Base-by-base conservation (phyloP, 35 echinoderm and acorn worm genomes). In the Anneissia japonica region DNA sequence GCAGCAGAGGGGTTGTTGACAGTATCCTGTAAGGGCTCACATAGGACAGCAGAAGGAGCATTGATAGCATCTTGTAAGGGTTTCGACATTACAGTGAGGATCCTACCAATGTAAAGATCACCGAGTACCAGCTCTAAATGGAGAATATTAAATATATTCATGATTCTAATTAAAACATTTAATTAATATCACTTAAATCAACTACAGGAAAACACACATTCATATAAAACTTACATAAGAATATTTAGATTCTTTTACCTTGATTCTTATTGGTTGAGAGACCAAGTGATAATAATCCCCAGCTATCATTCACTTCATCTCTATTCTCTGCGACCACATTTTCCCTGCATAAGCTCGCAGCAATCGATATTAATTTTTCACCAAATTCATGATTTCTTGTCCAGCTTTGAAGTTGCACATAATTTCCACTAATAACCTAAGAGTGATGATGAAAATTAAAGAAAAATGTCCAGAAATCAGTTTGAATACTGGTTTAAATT, bases 201-300 rank as follows among this genome's bases (percentile, higher is more conserved):
- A n/a, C n/a, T n/a, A n/a, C n/a, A n/a, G n/a, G n/a, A n/a, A n/a
- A n/a, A n/a, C n/a, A n/a, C n/a, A n/a, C n/a, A n/a, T n/a, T n/a
- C n/a, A n/a, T n/a, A n/a, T n/a, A n/a, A n/a, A n/a, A n/a, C n/a
- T n/a, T n/a, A n/a, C n/a, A n/a, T n/a, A n/a, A n/a, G n/a, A n/a
- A n/a, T n/a, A n/a, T n/a, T n/a, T n/a, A n/a, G n/a, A 80, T 28
- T 6, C 31, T 33, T 73, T 31, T 85, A 93, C 92, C 92, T 31
- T 74, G 51, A 45, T 90, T 39, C 17, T 28, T 37, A 34, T 85
- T 83, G 0, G 87, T 81, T 43, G 92, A 93, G 10, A 93, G 79
- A 19, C 87, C 92, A 30, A 93, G 77, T 38, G 75, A 79, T 40
- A 93, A 89, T 21, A 93, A 79, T n/a, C 81, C 45, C 92, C 92